Conservation (phyloP, 1,140 invertebrate genomes). For the Drosophila seguyi region DNA sequence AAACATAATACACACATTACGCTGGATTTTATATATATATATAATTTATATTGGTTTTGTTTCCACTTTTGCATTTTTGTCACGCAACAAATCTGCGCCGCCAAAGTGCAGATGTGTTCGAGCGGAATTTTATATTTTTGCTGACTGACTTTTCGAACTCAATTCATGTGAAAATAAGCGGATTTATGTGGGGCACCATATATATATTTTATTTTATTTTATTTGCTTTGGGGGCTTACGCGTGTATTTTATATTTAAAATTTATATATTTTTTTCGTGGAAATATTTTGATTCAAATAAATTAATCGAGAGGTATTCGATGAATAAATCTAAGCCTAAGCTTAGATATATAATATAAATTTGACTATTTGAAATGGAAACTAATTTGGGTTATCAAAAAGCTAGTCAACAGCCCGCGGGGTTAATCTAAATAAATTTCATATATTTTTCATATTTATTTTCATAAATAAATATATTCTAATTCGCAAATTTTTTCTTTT, state of each 20-base stretch:
- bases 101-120: slow-evolving; percentile 40
- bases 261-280: slow-evolving; percentile 1
- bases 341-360: slow-evolving; percentile 11
- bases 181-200: slow-evolving; percentile 40
- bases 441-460: background rate
- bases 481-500: slow-evolving; percentile 1
- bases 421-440: background rate
- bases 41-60: slow-evolving; percentile 37
- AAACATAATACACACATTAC: slow-evolving; percentile 1
- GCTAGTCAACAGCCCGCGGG: background rate
- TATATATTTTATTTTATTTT: slow-evolving; percentile 26
- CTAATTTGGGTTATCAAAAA: slow-evolving; percentile 9
- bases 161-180: slow-evolving; percentile 58
- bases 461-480: background rate
- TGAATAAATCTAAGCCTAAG: slow-evolving; percentile 1
- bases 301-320: slow-evolving; percentile 12
- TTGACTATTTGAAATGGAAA: slow-evolving; percentile 13
- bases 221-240: slow-evolving; percentile 8
- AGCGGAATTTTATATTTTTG: slow-evolving; percentile 49
- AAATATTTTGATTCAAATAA: background rate
- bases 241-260: slow-evolving; percentile 39
- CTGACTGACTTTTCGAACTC: slow-evolving; percentile 46
- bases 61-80: slow-evolving; percentile 44
- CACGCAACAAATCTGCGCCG: slow-evolving; percentile 47
- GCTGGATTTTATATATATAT: slow-evolving; percentile 12